These are phyloP conservation scores for Mormyrops attenuatus DNA, from an alignment of 2,797 vertebrate species.

Conservation along the genomic window DNA sequence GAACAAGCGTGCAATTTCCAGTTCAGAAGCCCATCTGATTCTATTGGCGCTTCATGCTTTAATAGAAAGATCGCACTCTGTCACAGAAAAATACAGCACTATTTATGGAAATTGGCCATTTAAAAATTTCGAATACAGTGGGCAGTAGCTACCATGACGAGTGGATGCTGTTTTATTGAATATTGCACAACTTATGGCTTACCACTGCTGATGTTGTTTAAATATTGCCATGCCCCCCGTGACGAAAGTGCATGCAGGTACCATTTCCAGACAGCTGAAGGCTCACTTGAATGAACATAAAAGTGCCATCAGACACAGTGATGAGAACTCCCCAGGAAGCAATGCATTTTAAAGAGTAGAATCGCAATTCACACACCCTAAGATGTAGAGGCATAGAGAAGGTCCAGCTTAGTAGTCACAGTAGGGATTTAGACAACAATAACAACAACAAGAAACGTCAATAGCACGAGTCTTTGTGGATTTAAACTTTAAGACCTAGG, in stretches of 20 bases:
- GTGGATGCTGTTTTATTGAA: slow-evolving; percentile 6
- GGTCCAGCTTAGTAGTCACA: not conserved
- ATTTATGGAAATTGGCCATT: slow-evolving; percentile 7
- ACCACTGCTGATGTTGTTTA: slow-evolving; percentile 3
- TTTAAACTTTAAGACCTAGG: not conserved
- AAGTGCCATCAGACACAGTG: slow-evolving; percentile 8
- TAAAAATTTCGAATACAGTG: not conserved
- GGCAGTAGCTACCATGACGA: not conserved
- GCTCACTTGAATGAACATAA: slow-evolving; percentile 14
- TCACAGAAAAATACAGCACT: not conserved
- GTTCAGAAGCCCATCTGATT: slow-evolving; percentile 10
- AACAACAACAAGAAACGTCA: not conserved
- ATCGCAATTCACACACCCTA: slow-evolving; percentile 5
- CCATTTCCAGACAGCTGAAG: not conserved
- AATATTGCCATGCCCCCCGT: not conserved
- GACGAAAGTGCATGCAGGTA: not conserved
- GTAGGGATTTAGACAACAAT: slow-evolving; percentile 13
- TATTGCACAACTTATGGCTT: not conserved
- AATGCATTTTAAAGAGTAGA: slow-evolving; percentile 10
- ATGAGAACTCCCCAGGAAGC: slow-evolving; percentile 7
- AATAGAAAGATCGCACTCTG: not conserved
- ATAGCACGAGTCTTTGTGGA: not conserved
- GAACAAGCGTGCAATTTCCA: slow-evolving; percentile 5
- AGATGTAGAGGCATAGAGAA: not conserved
- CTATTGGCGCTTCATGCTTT: not conserved